Base-by-base conservation (phyloP, 2,797 vertebrate genomes). In the Cirrhinus mrigala region DNA sequence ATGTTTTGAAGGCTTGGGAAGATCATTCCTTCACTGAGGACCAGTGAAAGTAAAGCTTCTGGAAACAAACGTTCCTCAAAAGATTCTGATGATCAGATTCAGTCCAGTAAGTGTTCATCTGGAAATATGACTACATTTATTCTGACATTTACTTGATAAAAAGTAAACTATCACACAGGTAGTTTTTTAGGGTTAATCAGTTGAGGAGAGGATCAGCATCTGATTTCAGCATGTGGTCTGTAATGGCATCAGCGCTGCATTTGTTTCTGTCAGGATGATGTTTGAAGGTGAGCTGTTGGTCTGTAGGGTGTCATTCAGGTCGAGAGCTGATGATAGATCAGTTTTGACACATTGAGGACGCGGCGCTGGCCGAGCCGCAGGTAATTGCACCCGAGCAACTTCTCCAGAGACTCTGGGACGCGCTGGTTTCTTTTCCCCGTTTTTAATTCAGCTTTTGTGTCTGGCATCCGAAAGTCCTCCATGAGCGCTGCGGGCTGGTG, bases 331-430 rank as follows among this genome's bases (percentile, higher is more conserved):
- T 81, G 88, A 87, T 56, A 7, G 71, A 86, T 85, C 64, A 84
- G 82, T 84, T 87, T 33, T 87, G 88, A 89, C 82, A 86, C 66
- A 79, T 79, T 75, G 81, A 88, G 86, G 75, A 89, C 69, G 6
- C 71, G 29, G 46, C 8, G 48, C 70, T 77, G 86, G 20, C 29
- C 75, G 77, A 29, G 56, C 58, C 29, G 52, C 74, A 37, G 81
- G 44, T 62, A 77, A 73, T 86, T 71, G 18, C 70, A 73, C 54
- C 74, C 14, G 40, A 58, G 14, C 33, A 40, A 29, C 15, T 48
- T 86, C 75, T 74, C 76, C 50, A 24, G 44, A 77, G 69, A 46
- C 80, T 27, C 27, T 15, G 15, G 60, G 11, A 74, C 24, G 4
- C 14, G 27, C 15, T 8, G 4, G 58, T 60, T 69, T 64, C 37